Percentiles rank a stretch among this genome's conserved stretches.
phyloP scores from a whole-genome alignment of 2,113 vertebrate genomes.

The Acanthochromis polyacanthus region DNA sequence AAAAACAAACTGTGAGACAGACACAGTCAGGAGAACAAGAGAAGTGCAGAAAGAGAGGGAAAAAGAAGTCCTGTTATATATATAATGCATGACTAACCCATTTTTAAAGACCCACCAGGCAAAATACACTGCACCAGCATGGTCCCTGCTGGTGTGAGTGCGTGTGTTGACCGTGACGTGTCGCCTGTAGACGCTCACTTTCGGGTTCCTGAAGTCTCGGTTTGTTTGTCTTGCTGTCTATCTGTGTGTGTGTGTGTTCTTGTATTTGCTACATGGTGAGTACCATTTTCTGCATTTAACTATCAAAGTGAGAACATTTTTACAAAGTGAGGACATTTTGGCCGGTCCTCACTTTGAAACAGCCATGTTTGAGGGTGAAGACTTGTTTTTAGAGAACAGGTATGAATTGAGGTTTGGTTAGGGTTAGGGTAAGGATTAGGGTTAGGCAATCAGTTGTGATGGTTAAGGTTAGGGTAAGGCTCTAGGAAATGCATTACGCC shows the following conservation, averaged over 20 bases:
- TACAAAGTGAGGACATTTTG: no score
- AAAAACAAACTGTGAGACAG: neutral
- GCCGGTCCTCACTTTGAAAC: no score
- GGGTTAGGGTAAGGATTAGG: no score
- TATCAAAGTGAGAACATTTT: no score
- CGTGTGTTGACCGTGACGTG: neutral
- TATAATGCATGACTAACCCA: constrained; percentile 77
- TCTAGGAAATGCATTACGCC: no score
- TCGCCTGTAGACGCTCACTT: neutral
- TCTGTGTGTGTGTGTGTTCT: neutral
- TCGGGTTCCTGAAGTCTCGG: neutral
- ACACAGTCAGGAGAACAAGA: constrained; percentile 34
- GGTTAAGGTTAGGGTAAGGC: no score
- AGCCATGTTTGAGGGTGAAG: no score
- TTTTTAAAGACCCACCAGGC: constrained; percentile 63
- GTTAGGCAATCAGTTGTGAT: no score
- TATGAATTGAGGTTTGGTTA: no score
- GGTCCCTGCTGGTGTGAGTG: neutral
- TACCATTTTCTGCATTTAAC: no score
- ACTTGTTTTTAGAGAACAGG: no score
- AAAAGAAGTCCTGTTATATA: constrained; percentile 43
- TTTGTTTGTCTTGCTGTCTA: constrained; percentile 3
- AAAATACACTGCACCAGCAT: constrained; percentile 23
- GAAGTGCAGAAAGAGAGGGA: constrained; percentile 23
- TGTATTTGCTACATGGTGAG: no score